phyloP scores from a whole-genome alignment of 2,113 vertebrate species.

The Calidris pygmaea region DNA sequence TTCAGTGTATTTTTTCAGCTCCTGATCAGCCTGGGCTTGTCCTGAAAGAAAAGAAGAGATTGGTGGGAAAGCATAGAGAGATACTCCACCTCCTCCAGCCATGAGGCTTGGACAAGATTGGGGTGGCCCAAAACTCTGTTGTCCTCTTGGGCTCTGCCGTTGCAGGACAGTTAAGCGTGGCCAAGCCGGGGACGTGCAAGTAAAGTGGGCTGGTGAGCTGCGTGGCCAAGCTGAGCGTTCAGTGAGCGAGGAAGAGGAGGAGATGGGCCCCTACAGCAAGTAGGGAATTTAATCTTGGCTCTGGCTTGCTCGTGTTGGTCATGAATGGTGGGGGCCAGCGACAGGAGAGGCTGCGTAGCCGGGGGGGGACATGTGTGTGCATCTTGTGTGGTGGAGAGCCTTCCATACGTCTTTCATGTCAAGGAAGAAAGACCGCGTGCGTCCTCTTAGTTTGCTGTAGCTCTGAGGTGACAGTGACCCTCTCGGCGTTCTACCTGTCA shows the following conservation, averaged over 20 bases:
- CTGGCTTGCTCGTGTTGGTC: neutral
- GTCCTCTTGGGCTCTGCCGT: neutral
- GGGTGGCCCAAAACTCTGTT: neutral
- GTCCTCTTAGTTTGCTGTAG: neutral
- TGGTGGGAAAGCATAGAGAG: neutral
- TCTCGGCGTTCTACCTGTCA: neutral
- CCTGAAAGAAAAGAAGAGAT: neutral
- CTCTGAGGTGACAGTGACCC: neutral
- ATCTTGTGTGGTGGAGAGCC: neutral
- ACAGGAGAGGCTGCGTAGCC: neutral
- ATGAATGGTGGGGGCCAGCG: neutral
- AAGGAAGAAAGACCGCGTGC: neutral
- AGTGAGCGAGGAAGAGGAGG: neutral
- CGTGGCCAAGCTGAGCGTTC: neutral
- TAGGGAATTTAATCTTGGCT: neutral
- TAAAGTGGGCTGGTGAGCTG: neutral
- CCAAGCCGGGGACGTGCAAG: accelerated
- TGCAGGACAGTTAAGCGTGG: neutral
- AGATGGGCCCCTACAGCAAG: neutral
- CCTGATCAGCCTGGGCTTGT: neutral
- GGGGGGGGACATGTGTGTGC: neutral
- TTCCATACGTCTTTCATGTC: accelerated
- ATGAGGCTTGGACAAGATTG: neutral
- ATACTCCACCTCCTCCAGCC: neutral
- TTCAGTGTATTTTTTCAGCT: neutral